Conservation (phyloP, 2,888 invertebrate genomes). For the Melanostoma mellinum region DNA sequence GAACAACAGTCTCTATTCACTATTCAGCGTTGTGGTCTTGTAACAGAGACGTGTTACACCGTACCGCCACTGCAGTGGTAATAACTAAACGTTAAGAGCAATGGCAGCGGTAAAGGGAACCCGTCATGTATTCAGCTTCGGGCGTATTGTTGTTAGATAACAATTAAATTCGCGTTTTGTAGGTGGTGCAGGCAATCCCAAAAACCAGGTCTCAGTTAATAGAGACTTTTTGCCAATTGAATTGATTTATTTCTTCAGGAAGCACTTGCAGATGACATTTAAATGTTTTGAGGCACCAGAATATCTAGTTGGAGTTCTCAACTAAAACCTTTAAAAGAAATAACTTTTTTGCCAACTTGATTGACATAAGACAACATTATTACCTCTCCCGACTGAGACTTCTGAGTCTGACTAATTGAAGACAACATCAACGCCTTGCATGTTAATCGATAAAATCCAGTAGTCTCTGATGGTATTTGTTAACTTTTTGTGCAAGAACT, state of each 20-base stretch:
- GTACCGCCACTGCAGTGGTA: constrained; percentile 6
- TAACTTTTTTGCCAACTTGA: constrained; percentile 3
- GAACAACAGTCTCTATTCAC: constrained; percentile 16
- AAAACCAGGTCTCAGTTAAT: constrained; percentile 57
- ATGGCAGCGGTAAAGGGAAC: background rate
- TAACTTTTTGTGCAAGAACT: constrained; percentile 25
- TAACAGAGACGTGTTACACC: constrained; percentile 26
- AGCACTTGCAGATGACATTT: constrained; percentile 58
- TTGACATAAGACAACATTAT: constrained; percentile 60
- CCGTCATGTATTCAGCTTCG: constrained; percentile 43
- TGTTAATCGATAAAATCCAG: constrained; percentile 48
- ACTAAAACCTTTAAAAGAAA: background rate
- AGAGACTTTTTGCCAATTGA: constrained; percentile 68
- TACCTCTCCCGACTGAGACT: constrained; percentile 32
- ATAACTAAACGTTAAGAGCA: constrained; percentile 31
- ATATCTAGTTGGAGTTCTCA: background rate
- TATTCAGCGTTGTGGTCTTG: background rate
- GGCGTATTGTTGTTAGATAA: constrained; percentile 66
- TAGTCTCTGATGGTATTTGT: background rate
- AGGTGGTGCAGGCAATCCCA: constrained; percentile 65
- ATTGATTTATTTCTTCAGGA: constrained; percentile 70
- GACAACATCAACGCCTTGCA: constrained; percentile 62
- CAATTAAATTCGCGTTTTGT: constrained; percentile 70
- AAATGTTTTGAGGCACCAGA: constrained; percentile 36
- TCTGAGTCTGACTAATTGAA: constrained; percentile 71